Base-by-base conservation (phyloP, 2,113 vertebrate species). In the Forbesichthys agassizii region DNA sequence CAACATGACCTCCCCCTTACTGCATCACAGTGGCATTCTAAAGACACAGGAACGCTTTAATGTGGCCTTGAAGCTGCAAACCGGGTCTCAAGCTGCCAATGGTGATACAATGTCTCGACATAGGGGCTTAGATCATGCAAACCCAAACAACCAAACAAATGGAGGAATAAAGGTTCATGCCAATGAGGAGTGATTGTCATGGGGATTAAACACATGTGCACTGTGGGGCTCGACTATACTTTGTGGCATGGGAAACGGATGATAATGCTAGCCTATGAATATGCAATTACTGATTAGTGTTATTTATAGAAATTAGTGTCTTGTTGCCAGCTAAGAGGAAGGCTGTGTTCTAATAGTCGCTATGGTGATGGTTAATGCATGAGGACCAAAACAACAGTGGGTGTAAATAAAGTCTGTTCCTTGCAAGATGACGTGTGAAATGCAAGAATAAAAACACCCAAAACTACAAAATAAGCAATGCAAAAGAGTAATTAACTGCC, bases 101-200 rank as follows among this genome's bases (percentile, higher is more conserved):
- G 51, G 14, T 54, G 27, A 16, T 33, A 33, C 64, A 11, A 69
- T 51, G 53, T 51, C 62, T 53, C 18, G 55, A 16, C 51, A 72
- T 8, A 74, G 55, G 71, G 20, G 49, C 49, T 61, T 9, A 47
- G 63, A 46, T 61, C 69, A 72, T 69, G 76, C 71, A 74, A 57
- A 59, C 48, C 57, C n/a, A 33, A 11, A 46, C 42, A 27, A 27
- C 1, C 9, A 66, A 66, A 55, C 14, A 55, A 12, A 70, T 42
- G 57, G 60, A 48, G 51, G 52, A 18, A 16, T 11, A 20, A 61
- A 18, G 62, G 36, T 3, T 42, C 68, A 20, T 20, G 20, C 20
- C 20, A 1, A 20, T 27, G 61, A 58, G 9, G 16, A 62, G 11
- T 54, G 48, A 74, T 74, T 14, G 13, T 12, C 20, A 53, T 52